Evolutionary conservation across 2,888 invertebrate species (phyloP).

Genomic region (Tenthredo mesomela): DNA sequence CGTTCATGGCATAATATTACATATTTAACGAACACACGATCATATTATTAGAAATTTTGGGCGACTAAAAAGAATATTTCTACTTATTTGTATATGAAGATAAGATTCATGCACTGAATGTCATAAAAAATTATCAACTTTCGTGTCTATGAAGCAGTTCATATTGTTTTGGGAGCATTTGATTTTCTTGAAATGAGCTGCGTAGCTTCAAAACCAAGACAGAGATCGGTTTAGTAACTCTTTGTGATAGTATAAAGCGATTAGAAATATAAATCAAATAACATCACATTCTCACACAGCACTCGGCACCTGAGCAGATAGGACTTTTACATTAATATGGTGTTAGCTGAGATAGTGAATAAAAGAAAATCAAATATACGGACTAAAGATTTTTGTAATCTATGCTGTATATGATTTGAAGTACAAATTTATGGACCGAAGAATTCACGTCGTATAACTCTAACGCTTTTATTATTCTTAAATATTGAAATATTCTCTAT

Average conservation of each 20-base stretch:
- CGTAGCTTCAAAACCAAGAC: background rate
- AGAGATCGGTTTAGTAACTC: background rate
- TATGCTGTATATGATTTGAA: background rate
- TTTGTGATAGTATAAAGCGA: background rate
- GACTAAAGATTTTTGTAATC: background rate
- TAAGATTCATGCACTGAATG: background rate
- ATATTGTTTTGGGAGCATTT: background rate
- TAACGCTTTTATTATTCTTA: constrained; percentile 14
- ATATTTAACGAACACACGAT: background rate
- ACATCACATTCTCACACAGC: background rate
- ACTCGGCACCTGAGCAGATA: constrained; percentile 10
- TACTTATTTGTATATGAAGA: background rate
- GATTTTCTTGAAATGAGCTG: background rate
- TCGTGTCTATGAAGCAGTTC: background rate
- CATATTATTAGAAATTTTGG: background rate
- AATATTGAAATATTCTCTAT: background rate
- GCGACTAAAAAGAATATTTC: background rate
- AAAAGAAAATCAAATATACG: background rate
- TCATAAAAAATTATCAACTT: background rate
- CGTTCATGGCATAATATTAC: background rate
- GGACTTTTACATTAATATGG: constrained; percentile 23
- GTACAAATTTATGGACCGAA: constrained; percentile 1
- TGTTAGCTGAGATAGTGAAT: background rate
- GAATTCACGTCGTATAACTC: background rate
- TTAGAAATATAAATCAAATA: background rate